A percentile compares a stretch with the other conserved stretches of the same genome.
These are phyloP conservation scores for Thinocorus orbignyianus DNA, from an alignment of 2,113 vertebrate species.

Conservation along the genomic window DNA sequence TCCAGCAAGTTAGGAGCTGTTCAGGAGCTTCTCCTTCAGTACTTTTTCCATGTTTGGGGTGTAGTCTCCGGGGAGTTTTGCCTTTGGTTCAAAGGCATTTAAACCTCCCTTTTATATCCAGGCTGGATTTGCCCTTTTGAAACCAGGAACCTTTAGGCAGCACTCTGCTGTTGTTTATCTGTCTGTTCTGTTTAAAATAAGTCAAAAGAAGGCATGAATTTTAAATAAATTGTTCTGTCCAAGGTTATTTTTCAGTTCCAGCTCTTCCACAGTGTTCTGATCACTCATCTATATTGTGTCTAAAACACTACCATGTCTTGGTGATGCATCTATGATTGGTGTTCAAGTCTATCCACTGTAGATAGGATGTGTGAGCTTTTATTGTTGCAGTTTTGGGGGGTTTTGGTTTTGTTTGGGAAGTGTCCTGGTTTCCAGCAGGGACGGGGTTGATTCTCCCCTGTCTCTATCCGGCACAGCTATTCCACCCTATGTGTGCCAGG, in stretches of 20 bases:
- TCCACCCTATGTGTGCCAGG: too few species aligned
- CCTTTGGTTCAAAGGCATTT: background rate
- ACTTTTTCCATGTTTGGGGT: background rate
- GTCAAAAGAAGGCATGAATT: background rate
- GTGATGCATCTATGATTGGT: background rate
- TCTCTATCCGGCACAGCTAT: too few species aligned
- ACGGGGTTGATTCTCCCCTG: too few species aligned
- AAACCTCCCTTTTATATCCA: background rate
- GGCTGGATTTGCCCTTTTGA: background rate
- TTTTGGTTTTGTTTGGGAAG: background rate
- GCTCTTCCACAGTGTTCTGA: background rate
- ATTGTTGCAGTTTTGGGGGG: background rate
- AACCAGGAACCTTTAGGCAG: background rate
- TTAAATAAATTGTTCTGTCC: background rate
- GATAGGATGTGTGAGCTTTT: background rate
- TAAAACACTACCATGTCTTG: background rate
- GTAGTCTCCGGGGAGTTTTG: background rate
- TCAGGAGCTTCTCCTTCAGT: background rate
- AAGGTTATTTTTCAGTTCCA: constrained; percentile 12
- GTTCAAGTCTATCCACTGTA: background rate
- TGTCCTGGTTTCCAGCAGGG: too few species aligned
- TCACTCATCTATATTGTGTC: background rate
- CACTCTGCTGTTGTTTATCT: background rate
- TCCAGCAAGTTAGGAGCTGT: background rate
- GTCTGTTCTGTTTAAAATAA: background rate